phyloP scores from a whole-genome alignment of 2,888 invertebrate genomes.

The Elegia similella region DNA sequence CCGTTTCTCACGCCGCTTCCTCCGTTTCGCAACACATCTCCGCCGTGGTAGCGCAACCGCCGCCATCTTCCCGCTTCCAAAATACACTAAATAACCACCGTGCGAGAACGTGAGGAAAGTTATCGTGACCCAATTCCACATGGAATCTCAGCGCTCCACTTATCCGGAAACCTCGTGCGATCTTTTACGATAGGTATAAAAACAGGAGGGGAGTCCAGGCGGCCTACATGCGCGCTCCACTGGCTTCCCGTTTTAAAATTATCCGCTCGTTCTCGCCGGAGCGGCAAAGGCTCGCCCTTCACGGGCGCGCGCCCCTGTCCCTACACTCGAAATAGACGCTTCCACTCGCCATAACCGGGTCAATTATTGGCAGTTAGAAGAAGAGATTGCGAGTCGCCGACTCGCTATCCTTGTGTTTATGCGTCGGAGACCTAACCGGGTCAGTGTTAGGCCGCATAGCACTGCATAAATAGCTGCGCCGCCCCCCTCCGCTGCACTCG shows the following conservation, averaged over 20 bases:
- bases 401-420: conserved; percentile 68
- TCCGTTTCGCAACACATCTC: conserved; percentile 60
- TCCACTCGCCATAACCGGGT: conserved; percentile 26
- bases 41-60: conserved; percentile 47
- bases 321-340: conserved; percentile 33
- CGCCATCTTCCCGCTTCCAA: conserved; percentile 53
- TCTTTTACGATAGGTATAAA: conserved; percentile 66
- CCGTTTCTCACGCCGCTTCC: conserved; percentile 59
- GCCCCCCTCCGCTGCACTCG: conserved; percentile 37
- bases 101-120: conserved; percentile 45
- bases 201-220: conserved; percentile 61
- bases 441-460: conserved; percentile 80
- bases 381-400: conserved; percentile 31
- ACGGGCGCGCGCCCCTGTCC: conserved; percentile 64
- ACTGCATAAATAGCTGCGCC: conserved; percentile 69
- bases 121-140: conserved; percentile 60
- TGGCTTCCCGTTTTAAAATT: conserved; percentile 77
- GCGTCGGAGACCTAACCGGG: conserved; percentile 69
- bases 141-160: conserved; percentile 66
- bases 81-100: conserved; percentile 49
- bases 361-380: conserved; percentile 32
- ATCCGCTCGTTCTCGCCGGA: conserved; percentile 65
- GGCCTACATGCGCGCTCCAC: conserved; percentile 72
- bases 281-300: conserved; percentile 73
- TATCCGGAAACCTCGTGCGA: conserved; percentile 66